Evolutionary conservation across 2,797 vertebrate genomes (phyloP).

Genomic region (Pyrrhura leucotis): DNA sequence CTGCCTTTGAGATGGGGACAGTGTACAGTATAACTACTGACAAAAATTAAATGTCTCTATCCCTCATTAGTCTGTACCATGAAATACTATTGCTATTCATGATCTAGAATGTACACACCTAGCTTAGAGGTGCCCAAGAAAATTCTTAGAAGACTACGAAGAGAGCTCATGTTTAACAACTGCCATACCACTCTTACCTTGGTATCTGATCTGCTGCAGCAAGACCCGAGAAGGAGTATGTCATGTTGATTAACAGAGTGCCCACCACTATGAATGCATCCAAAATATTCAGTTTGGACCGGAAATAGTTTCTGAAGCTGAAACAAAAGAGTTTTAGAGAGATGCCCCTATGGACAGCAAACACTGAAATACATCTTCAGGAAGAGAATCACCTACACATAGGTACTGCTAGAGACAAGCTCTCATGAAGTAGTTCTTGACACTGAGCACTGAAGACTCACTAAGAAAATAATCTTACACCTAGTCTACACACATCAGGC

Average conservation of each 20-base stretch:
- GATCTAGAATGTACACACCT: neutral
- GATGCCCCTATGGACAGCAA: neutral
- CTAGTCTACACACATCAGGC: neutral
- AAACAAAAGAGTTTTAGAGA: neutral
- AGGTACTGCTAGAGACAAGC: neutral
- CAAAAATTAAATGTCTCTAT: neutral
- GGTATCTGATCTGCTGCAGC: constrained; percentile 80
- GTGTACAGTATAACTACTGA: neutral
- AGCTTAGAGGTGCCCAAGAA: neutral
- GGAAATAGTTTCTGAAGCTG: constrained; percentile 89
- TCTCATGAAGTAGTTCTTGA: neutral
- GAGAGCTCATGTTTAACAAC: neutral
- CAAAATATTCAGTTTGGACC: constrained; percentile 84
- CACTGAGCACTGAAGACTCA: neutral
- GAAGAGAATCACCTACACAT: neutral
- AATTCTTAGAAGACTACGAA: neutral
- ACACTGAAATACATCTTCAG: neutral
- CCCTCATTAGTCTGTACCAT: neutral
- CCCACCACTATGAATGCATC: constrained; percentile 85
- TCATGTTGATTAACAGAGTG: constrained; percentile 85
- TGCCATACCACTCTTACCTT: constrained; percentile 78
- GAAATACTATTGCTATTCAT: neutral
- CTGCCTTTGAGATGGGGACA: neutral
- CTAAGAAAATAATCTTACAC: neutral
- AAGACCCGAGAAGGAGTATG: constrained; percentile 81